Conservation (phyloP, 2,797 vertebrate species). For the Adelosebastes latens region DNA sequence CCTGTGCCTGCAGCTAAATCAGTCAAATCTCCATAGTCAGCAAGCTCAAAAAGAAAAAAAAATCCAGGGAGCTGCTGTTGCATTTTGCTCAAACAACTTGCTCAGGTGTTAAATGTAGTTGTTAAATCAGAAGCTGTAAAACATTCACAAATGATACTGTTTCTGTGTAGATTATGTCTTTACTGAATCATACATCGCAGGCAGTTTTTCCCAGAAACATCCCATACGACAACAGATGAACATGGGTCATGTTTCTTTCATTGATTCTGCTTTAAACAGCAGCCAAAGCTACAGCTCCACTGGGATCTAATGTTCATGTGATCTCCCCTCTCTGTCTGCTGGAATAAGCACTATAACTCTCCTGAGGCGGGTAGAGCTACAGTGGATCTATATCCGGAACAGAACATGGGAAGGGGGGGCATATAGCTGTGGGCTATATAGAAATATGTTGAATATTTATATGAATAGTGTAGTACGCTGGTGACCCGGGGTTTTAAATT, state of each 20-base stretch:
- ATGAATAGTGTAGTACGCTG: slow-evolving; percentile 32
- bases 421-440: slow-evolving; percentile 33
- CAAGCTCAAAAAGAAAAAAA: slow-evolving; percentile 38
- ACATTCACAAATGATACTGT: slow-evolving; percentile 41
- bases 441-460: slow-evolving; percentile 60
- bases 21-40: slow-evolving; percentile 75
- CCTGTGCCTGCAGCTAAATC: slow-evolving; percentile 76
- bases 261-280: slow-evolving; percentile 78
- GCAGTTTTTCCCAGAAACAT: slow-evolving; percentile 72
- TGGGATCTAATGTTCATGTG: slow-evolving; percentile 74
- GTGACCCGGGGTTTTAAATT: slow-evolving; percentile 32
- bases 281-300: slow-evolving; percentile 75
- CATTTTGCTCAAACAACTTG: slow-evolving; percentile 58
- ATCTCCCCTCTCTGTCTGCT: slow-evolving; percentile 70
- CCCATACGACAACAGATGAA: slow-evolving; percentile 55
- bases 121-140: slow-evolving; percentile 55
- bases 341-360: slow-evolving; percentile 71
- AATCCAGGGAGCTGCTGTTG: slow-evolving; percentile 52
- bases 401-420: slow-evolving; percentile 23
- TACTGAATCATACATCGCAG: slow-evolving; percentile 30
- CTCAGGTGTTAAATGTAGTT: slow-evolving; percentile 57
- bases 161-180: slow-evolving; percentile 14
- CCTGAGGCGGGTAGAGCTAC: slow-evolving; percentile 60
- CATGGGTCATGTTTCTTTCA: slow-evolving; percentile 76
- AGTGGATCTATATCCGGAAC: slow-evolving; percentile 64